These are phyloP conservation scores for Xenopus laevis DNA, from an alignment of 2,113 vertebrate species.

Conservation along the genomic window DNA sequence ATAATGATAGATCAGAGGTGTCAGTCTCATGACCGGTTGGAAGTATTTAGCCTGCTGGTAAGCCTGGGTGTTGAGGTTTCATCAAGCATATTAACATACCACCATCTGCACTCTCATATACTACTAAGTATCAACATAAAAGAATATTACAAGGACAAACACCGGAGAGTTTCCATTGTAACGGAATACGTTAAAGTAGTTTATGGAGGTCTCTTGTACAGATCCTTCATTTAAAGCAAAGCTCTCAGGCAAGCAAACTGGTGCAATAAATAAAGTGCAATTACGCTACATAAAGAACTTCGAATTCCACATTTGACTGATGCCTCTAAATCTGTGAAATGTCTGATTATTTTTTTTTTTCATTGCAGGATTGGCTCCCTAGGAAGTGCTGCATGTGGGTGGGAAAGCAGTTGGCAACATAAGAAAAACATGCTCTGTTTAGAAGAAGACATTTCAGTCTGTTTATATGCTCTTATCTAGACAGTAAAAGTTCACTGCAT, in stretches of 20 bases:
- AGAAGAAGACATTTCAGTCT: too few species aligned
- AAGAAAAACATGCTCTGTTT: neutral
- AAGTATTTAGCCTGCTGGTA: neutral
- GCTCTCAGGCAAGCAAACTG: neutral
- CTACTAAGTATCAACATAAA: neutral
- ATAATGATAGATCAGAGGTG: neutral
- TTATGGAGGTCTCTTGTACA: neutral
- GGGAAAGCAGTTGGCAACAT: neutral
- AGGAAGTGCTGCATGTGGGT: neutral
- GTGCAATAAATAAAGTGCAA: neutral
- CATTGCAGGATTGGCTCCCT: neutral
- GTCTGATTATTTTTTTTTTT: neutral
- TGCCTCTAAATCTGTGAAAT: neutral
- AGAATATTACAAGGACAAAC: neutral
- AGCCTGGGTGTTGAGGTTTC: neutral
- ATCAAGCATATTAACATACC: neutral
- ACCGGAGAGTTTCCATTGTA: neutral
- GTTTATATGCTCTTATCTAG: too few species aligned
- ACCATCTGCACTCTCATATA: neutral
- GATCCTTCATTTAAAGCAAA: slow-evolving; percentile 1
- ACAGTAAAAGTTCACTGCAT: too few species aligned
- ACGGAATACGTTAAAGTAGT: neutral
- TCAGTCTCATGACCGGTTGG: neutral
- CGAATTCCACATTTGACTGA: neutral
- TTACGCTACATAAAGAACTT: neutral